A percentile compares a stretch with the other conserved stretches of the same genome.
Evolutionary conservation across 2,113 vertebrate species (phyloP).

Genomic region (Malurus alboscapulatus): DNA sequence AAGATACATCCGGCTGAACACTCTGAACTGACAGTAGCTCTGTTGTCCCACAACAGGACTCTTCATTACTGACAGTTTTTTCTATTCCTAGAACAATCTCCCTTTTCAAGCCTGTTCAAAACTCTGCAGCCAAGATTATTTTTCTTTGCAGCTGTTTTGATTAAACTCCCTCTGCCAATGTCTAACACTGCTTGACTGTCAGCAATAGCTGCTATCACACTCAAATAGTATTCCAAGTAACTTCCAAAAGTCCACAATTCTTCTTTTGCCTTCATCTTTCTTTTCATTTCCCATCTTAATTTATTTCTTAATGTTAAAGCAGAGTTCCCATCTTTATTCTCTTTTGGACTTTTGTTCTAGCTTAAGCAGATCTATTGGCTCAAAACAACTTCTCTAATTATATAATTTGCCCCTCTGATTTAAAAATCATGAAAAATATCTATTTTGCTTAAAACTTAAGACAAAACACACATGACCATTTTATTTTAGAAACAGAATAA

Average conservation of each 20-base stretch:
- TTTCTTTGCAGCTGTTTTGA: conserved; percentile 50
- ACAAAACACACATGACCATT: background rate
- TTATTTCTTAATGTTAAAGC: background rate
- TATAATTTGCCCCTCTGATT: background rate
- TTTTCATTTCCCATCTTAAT: background rate
- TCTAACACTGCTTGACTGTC: conserved; percentile 14
- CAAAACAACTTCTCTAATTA: background rate
- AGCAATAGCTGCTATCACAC: background rate
- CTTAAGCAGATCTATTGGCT: background rate
- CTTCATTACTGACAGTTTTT: background rate
- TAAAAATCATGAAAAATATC: background rate
- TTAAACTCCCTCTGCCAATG: background rate
- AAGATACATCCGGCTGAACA: background rate
- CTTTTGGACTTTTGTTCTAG: background rate
- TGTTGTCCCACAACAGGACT: background rate
- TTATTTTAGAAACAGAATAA: background rate
- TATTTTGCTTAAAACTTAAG: background rate
- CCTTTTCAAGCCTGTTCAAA: conserved; percentile 2
- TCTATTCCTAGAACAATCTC: background rate
- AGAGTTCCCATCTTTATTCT: background rate
- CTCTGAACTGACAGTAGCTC: background rate
- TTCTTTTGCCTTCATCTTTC: background rate
- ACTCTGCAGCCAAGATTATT: conserved; percentile 31
- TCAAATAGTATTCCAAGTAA: background rate
- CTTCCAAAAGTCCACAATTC: background rate